Evolutionary conservation across 2,797 vertebrate genomes (phyloP), one percentile per base, ranked within the genome.

Genomic region (Lophotriccus pileatus): DNA sequence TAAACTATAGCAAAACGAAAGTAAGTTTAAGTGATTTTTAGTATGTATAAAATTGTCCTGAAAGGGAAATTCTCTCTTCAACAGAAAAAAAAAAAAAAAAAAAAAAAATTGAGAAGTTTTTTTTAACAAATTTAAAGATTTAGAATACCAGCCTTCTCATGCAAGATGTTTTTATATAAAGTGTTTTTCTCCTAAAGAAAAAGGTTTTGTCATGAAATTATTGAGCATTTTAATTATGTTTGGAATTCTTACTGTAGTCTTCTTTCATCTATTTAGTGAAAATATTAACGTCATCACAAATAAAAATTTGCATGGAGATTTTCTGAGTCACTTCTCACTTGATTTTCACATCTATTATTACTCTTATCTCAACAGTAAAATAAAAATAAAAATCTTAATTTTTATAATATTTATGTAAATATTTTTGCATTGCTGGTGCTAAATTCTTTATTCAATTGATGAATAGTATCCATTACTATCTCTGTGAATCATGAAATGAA

Each of bases 401-500:
- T 91, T 72, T 78, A 44, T 50, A 58, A 63, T 58, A 66, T 37
- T 62, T 76, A 82, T 52, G 39, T 64, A 94, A 73, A 86, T 69
- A 64, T 0, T 41, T 94, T 94, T 78, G 15, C 5, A 2, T 25
- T 84, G 34, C 39, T 76, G n/a, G 6, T 28, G 16, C 68, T 87
- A 73, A 84, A 47, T 91, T 92, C 67, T 86, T 93, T 89, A 86
- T 94, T 94, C 62, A 87, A 32, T 39, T 78, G 39, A 70, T 92
- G 58, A 90, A 88, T 95, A 28, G 68, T 73, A 87, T 69, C 59
- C 70, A 72, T 91, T 91, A 50, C 74, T 66, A 43, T 87, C 49
- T 73, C 25, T 69, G 30, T 77, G 55, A 70, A 85, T 79, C 20
- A 39, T 94, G 79, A 92, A 81, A 76, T 67, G 60, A 87, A 70